Evolutionary conservation across 2,888 invertebrate genomes (phyloP).

Genomic region (Dusona sp.): DNA sequence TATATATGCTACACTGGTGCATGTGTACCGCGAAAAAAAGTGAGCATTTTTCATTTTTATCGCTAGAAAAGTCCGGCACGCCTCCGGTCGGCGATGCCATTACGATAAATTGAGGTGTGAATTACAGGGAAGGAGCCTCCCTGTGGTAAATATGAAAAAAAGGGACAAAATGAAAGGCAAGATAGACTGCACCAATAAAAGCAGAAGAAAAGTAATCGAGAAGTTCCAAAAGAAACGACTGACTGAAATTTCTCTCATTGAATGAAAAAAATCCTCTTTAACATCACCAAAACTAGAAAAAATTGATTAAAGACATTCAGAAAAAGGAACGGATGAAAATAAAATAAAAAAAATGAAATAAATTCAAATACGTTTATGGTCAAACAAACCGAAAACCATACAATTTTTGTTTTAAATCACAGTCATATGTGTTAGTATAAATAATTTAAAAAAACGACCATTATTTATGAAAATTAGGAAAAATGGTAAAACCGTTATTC

Average conservation of each 20-base stretch:
- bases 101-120: slow-evolving; percentile 53
- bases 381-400: not conserved
- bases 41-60: slow-evolving; percentile 46
- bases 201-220: not conserved
- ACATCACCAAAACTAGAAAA: not conserved
- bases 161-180: slow-evolving; percentile 3
- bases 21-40: slow-evolving; percentile 34
- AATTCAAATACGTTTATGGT: not conserved
- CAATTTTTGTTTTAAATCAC: too few species aligned
- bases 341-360: not conserved
- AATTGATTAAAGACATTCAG: not conserved
- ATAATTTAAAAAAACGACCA: not conserved
- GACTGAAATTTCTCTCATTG: slow-evolving; percentile 29
- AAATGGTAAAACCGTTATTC: not conserved
- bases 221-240: slow-evolving; percentile 30
- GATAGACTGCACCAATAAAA: slow-evolving; percentile 18
- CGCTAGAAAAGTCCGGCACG: slow-evolving; percentile 35
- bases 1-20: not conserved
- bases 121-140: slow-evolving; percentile 8
- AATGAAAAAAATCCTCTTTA: not conserved
- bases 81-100: slow-evolving; percentile 36
- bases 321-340: not conserved
- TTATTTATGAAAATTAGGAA: not conserved
- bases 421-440: not conserved
- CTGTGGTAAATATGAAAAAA: slow-evolving; percentile 42